phyloP scores from a whole-genome alignment of 2,888 invertebrate species.

The Meteorus cinctellus region DNA sequence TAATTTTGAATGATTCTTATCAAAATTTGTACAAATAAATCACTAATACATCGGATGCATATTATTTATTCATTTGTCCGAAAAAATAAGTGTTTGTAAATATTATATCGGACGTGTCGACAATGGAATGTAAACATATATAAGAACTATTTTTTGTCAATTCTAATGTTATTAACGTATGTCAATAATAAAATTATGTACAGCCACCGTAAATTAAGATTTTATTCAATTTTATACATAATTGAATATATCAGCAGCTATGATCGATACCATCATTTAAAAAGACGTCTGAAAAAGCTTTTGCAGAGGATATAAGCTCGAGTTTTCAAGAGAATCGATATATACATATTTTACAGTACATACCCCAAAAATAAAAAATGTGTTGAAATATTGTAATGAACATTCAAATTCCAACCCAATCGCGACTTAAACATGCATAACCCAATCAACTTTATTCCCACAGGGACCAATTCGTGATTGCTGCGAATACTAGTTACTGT shows the following conservation, averaged over 20 bases:
- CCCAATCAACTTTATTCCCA: too few species aligned
- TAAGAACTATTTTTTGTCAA: slow-evolving; percentile 10
- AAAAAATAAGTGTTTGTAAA: neutral
- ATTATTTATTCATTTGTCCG: neutral
- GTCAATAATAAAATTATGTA: slow-evolving; percentile 5
- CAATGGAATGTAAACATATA: neutral
- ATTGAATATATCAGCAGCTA: neutral
- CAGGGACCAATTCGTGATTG: too few species aligned
- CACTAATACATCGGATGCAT: neutral
- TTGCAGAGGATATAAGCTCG: too few species aligned
- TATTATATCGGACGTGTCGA: neutral
- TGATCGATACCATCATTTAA: too few species aligned
- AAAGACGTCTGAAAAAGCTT: too few species aligned
- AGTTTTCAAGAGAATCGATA: too few species aligned
- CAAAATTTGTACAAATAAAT: neutral
- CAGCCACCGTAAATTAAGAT: neutral
- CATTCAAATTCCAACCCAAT: too few species aligned
- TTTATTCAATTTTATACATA: neutral
- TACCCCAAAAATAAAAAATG: too few species aligned
- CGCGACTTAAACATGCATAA: too few species aligned
- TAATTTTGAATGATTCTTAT: neutral
- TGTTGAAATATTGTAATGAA: too few species aligned
- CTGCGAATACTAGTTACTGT: too few species aligned
- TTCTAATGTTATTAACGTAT: neutral
- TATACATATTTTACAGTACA: too few species aligned